A percentile compares a stretch with the other conserved stretches of the same genome.
Conservation (phyloP, 2,888 invertebrate species). For the Aleiodes leptofemur region DNA sequence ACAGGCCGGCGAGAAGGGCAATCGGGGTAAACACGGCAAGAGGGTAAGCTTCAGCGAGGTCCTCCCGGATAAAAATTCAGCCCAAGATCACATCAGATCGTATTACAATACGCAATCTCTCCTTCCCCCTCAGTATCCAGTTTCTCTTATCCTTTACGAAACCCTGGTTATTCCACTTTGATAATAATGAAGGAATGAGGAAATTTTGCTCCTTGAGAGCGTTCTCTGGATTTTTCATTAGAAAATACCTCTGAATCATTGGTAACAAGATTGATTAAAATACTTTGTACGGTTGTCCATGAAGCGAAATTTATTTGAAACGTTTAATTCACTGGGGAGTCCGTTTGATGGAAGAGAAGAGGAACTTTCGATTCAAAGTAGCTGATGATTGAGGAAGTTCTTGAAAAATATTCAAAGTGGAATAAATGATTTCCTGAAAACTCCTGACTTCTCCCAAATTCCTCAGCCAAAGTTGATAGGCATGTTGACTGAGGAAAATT, state of each 20-base stretch:
- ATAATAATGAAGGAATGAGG: neutral
- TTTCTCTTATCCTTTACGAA: conserved; percentile 14
- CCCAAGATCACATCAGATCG: conserved; percentile 45
- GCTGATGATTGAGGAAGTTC: too few relatives aligned
- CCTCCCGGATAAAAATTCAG: conserved; percentile 62
- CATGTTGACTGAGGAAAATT: too few relatives aligned
- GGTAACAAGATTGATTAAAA: conserved; percentile 19
- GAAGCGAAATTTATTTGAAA: neutral
- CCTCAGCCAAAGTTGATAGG: too few relatives aligned
- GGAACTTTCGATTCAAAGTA: too few relatives aligned
- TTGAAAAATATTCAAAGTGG: too few relatives aligned
- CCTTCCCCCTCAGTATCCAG: conserved; percentile 41
- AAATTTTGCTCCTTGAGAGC: conserved; percentile 10
- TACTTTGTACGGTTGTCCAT: neutral
- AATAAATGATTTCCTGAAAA: too few relatives aligned
- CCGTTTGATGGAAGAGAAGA: too few relatives aligned
- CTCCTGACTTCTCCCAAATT: too few relatives aligned
- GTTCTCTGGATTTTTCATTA: conserved; percentile 20
- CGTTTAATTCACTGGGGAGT: neutral
- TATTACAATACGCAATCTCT: conserved; percentile 39
- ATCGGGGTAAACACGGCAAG: conserved; percentile 94
- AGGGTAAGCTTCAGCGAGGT: conserved; percentile 84
- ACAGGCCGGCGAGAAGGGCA: conserved; percentile 90
- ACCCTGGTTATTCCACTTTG: conserved; percentile 5
- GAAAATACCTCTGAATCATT: conserved; percentile 17